These are phyloP conservation scores for Psittacula cyanocephala DNA, from an alignment of 2,113 vertebrate species.

Conservation along the genomic window DNA sequence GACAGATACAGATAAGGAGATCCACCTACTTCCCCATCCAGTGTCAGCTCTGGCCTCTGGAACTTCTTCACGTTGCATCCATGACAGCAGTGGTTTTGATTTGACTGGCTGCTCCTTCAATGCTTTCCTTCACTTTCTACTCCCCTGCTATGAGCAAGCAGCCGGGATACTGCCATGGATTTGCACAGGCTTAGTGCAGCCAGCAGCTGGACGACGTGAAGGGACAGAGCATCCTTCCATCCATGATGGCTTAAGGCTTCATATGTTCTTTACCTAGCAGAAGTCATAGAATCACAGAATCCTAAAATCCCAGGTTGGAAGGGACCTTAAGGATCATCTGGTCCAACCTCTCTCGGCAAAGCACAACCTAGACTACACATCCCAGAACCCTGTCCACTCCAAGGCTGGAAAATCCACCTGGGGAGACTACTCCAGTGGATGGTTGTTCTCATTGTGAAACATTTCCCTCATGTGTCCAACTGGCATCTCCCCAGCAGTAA, in stretches of 20 bases:
- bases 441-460: neutral
- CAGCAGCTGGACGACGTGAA: accelerated
- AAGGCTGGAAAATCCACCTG: neutral
- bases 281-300: neutral
- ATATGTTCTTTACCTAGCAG: neutral
- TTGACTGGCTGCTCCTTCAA: neutral
- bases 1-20: neutral
- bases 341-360: neutral
- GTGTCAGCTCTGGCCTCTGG: neutral
- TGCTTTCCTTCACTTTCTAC: neutral
- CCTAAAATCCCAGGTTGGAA: neutral
- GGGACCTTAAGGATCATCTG: neutral
- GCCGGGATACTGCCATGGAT: neutral
- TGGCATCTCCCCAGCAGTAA: neutral
- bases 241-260: neutral
- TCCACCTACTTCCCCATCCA: neutral
- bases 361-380: neutral
- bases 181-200: neutral
- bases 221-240: neutral
- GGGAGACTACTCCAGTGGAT: neutral
- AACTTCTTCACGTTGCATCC: too few species aligned
- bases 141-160: neutral
- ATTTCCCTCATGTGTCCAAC: neutral
- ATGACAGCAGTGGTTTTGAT: neutral
- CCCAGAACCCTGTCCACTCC: neutral